Base-by-base conservation (phyloP, 1,140 invertebrate species). In the Diorhabda elongata region DNA sequence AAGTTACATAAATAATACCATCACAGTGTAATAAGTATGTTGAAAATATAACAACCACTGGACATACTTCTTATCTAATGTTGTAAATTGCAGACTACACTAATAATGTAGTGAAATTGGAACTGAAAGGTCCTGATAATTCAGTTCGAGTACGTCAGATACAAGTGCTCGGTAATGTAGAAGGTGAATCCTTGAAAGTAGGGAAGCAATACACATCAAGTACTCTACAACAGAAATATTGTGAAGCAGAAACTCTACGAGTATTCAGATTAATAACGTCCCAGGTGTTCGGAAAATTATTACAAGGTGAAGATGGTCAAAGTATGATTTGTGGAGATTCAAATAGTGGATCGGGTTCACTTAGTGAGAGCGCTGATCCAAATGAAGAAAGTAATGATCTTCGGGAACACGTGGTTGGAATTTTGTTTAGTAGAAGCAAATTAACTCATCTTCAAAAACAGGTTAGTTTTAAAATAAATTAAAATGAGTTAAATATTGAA, bases 341-440 rank as follows among this genome's bases (percentile, higher is more conserved):
- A 3, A 79, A 80, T 4, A 82, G 79, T 52, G 78, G 79, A 61
- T 78, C 81, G 83, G 64, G 82, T 84, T 68, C 77, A 67, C 72
- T 79, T 44, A 81, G 84, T 73, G 73, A 83, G 68, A 80, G 77
- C 64, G 81, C 84, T 65, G 84, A 87, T 67, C 85, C 87, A 71
- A 76, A 85, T 11, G 87, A 88, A 58, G 89, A 90, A 65, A 92
- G 92, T 76, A 93, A 92, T 68, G 95, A 98, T 81, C 83, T 98
- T 0, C 89, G 95, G 26, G 96, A 98, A 80, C 96, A 98, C 77
- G 96, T 98, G 88, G 96, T 98, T 26, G 96, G 96, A 63, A 98
- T 98, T 73, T 83, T 98, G 9, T 98, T 98, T 81, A 96, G 94
- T 73, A 87, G 95, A 59, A 96, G 93, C 77, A 97, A 97, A 81